Conservation (phyloP, 2,797 vertebrate genomes). For the Manis javanica region DNA sequence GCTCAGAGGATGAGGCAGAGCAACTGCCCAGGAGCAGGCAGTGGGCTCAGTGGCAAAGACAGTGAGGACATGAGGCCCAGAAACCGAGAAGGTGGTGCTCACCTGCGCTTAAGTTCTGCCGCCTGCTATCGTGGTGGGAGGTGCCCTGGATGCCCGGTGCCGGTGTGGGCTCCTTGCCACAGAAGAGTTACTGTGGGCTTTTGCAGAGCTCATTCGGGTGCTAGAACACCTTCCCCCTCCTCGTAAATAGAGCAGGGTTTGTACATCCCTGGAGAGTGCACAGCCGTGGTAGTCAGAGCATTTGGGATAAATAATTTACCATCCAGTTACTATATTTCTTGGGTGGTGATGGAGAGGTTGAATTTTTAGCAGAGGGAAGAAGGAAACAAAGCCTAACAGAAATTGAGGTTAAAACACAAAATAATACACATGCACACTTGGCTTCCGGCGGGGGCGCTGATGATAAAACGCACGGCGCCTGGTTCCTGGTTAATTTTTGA, state of each 20-base stretch:
- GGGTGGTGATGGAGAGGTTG: not conserved
- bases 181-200: not conserved
- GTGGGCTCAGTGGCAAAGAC: accelerated
- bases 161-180: not conserved
- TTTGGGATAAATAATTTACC: not conserved
- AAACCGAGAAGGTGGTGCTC: not conserved
- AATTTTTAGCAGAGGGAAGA: not conserved
- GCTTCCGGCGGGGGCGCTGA: not conserved
- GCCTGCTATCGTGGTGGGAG: not conserved
- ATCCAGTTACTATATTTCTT: not conserved
- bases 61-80: not conserved
- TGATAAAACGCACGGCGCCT: not conserved
- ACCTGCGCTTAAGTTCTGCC: not conserved
- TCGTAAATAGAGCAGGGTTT: not conserved
- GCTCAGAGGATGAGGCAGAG: accelerated
- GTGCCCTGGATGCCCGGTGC: not conserved
- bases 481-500: slow-evolving; percentile 55
- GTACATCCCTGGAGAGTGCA: slow-evolving; percentile 9
- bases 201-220: not conserved
- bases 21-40: not conserved
- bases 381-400: slow-evolving; percentile 15
- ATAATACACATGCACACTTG: not conserved
- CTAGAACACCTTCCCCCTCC: not conserved
- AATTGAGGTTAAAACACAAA: not conserved
- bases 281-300: slow-evolving; percentile 11